These are phyloP conservation scores for Amphipoea oculea DNA, from an alignment of 2,888 invertebrate genomes.

Conservation along the genomic window DNA sequence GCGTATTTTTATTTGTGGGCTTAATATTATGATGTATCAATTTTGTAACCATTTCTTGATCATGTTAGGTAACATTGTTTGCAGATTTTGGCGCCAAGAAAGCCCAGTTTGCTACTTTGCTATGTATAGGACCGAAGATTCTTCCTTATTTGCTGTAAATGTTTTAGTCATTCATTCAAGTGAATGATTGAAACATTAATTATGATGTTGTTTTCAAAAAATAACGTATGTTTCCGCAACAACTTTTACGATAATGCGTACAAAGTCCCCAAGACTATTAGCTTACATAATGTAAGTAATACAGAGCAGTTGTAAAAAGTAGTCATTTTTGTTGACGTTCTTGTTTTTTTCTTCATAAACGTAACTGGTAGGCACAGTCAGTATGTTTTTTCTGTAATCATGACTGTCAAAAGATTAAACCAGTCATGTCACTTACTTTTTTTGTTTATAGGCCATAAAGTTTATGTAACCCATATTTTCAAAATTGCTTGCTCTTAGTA, in stretches of 20 bases:
- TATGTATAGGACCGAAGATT: neutral
- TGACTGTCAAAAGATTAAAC: neutral
- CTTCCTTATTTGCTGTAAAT: constrained; percentile 17
- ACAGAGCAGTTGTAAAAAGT: constrained; percentile 9
- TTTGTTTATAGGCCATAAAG: neutral
- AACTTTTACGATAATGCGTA: constrained; percentile 21
- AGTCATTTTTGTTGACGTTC: constrained; percentile 41
- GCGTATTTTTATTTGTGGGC: constrained; percentile 14
- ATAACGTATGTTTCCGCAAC: constrained; percentile 46
- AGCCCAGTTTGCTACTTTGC: neutral
- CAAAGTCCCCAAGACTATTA: constrained; percentile 8
- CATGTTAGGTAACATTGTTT: constrained; percentile 34
- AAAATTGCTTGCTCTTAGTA: neutral
- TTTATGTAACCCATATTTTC: neutral
- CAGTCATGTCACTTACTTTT: neutral
- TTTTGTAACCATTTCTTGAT: constrained; percentile 35
- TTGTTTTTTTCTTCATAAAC: constrained; percentile 20
- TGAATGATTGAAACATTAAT: neutral
- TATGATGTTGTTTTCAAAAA: neutral
- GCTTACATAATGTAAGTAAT: constrained; percentile 44
- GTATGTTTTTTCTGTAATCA: neutral
- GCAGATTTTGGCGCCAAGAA: constrained; percentile 2
- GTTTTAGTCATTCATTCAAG: neutral
- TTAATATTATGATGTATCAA: constrained; percentile 26
- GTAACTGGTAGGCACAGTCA: neutral